A percentile compares a stretch with the other conserved stretches of the same genome.
These are phyloP conservation scores for Trichonephila clavipes DNA, from an alignment of 1,140 invertebrate genomes.

Conservation along the genomic window DNA sequence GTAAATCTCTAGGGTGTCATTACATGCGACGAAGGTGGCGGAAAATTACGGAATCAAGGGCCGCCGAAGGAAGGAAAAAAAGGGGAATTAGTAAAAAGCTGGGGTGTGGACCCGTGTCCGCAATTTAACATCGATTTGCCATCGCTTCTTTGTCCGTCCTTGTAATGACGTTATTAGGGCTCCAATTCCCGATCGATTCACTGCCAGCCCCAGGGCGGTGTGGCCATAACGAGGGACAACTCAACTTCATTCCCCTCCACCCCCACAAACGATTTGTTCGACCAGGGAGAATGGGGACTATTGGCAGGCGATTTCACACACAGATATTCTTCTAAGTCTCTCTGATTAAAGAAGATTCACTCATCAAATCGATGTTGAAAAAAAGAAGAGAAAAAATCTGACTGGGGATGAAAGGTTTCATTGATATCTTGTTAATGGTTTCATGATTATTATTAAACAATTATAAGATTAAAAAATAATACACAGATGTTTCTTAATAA, in stretches of 20 bases:
- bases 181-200: constrained; percentile 9
- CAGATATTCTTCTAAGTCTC: not conserved
- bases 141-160: constrained; percentile 30
- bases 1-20: constrained; percentile 12
- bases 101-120: constrained; percentile 21
- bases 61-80: not conserved
- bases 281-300: not conserved
- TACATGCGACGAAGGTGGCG: not conserved
- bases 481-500: too few species aligned
- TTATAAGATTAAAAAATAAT: too few species aligned
- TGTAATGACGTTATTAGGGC: constrained; percentile 23
- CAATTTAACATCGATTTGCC: constrained; percentile 43
- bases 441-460: too few species aligned
- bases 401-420: too few species aligned
- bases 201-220: not conserved
- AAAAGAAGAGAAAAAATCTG: not conserved
- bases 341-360: too few species aligned
- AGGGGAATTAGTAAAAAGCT: not conserved
- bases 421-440: too few species aligned
- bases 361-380: not conserved
- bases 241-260: not conserved
- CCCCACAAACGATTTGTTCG: not conserved
- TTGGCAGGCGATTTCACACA: constrained; percentile 9
- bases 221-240: not conserved
- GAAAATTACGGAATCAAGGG: constrained; percentile 14